A percentile compares a stretch with the other conserved stretches of the same genome.
Conservation (phyloP, 2,797 vertebrate species). For the Anguilla obscura region DNA sequence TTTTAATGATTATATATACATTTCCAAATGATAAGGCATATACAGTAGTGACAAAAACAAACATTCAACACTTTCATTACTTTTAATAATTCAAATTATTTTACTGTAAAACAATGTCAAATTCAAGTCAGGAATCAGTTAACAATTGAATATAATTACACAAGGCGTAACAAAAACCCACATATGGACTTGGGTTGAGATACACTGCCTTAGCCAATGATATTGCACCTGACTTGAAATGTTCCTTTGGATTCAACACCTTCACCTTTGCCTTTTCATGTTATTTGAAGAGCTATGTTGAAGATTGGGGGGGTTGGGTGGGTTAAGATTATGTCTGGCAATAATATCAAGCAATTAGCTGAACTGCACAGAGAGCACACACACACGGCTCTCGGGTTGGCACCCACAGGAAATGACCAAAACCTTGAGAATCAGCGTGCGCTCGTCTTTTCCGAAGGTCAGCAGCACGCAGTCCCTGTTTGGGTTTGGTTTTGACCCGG, state of each 20-base stretch:
- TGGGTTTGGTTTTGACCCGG: background rate
- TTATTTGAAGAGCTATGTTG: background rate
- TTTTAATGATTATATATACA: too few relatives aligned
- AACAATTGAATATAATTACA: background rate
- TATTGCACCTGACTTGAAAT: background rate
- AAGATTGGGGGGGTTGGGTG: background rate
- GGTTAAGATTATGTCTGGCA: background rate
- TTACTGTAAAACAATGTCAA: background rate
- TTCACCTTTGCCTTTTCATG: background rate
- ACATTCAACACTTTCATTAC: background rate
- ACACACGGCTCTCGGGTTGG: background rate
- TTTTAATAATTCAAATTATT: background rate
- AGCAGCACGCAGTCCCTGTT: background rate
- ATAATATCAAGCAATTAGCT: background rate
- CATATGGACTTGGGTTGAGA: background rate
- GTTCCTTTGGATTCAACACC: background rate
- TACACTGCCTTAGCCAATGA: background rate
- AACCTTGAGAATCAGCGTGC: background rate
- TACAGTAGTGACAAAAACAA: background rate
- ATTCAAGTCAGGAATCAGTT: background rate
- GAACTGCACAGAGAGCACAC: background rate
- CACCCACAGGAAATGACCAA: background rate
- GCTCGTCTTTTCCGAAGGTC: background rate
- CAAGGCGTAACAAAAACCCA: background rate
- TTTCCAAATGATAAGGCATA: too few relatives aligned